phyloP scores from a whole-genome alignment of 2,113 vertebrate genomes.

The Microcebus griseorufus region DNA sequence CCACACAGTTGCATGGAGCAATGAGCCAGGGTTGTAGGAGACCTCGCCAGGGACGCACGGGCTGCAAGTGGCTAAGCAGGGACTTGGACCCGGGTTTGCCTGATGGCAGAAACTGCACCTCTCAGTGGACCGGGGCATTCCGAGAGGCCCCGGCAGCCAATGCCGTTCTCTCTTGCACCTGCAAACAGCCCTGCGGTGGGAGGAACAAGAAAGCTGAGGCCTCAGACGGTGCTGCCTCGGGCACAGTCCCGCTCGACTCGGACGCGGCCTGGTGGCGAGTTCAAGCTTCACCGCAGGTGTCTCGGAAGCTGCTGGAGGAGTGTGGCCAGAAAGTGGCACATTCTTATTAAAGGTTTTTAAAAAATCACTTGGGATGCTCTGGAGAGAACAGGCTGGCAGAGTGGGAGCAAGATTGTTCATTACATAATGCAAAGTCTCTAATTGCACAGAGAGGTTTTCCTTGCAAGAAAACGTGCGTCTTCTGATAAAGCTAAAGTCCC shows the following conservation, averaged over 20 bases:
- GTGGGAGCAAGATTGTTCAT: neutral
- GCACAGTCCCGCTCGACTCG: neutral
- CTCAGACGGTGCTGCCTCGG: neutral
- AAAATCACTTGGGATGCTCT: neutral
- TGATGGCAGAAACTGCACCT: neutral
- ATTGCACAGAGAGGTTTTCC: neutral
- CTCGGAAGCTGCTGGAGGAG: neutral
- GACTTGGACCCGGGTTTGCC: neutral
- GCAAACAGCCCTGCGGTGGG: neutral
- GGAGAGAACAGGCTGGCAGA: neutral
- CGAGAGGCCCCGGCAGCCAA: too few relatives aligned
- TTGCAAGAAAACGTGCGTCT: neutral
- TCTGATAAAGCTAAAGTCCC: neutral
- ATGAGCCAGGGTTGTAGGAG: too few relatives aligned
- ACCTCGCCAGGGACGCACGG: accelerated
- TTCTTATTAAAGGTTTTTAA: neutral
- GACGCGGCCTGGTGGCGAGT: neutral
- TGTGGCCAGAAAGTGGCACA: neutral
- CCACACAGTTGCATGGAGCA: neutral
- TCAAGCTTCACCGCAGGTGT: neutral
- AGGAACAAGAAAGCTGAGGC: neutral
- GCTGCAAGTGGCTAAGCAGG: neutral
- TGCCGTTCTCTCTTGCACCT: neutral
- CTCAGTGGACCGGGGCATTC: neutral
- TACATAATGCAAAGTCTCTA: neutral